These are phyloP conservation scores for Calliscelio sp. DNA, from an alignment of 2,888 invertebrate species.

Conservation along the genomic window DNA sequence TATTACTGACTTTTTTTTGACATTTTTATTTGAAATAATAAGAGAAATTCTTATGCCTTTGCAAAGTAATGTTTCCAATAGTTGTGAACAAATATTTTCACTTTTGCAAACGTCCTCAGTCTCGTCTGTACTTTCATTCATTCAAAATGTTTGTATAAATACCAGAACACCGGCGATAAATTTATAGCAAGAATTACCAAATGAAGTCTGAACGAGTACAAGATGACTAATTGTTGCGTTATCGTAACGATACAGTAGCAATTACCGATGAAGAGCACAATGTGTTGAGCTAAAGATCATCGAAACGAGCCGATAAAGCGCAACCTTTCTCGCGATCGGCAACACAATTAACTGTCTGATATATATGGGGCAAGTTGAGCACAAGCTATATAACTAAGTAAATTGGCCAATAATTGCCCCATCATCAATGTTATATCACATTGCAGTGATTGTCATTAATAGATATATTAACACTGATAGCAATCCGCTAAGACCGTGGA, in stretches of 20 bases:
- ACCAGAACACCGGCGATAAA: constrained; percentile 8
- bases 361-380: constrained; percentile 49
- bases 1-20: too few species aligned
- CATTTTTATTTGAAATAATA: too few species aligned
- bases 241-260: constrained; percentile 38
- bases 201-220: constrained; percentile 48
- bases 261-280: constrained; percentile 40
- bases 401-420: constrained; percentile 55
- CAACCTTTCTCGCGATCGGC: constrained; percentile 47
- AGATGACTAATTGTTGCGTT: constrained; percentile 49
- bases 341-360: constrained; percentile 48
- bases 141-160: constrained; percentile 2
- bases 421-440: constrained; percentile 37
- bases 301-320: constrained; percentile 52
- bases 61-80: too few species aligned
- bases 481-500: constrained; percentile 24
- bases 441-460: constrained; percentile 46
- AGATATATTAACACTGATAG: constrained; percentile 61
- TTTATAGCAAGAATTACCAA: constrained; percentile 51
- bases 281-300: constrained; percentile 23
- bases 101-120: too few species aligned
- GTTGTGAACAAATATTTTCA: too few species aligned
- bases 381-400: too few species aligned
- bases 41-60: too few species aligned
- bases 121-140: too few species aligned